A percentile compares a stretch with the other conserved stretches of the same genome.
phyloP scores from a whole-genome alignment of 1,140 invertebrate genomes.

The Papilio machaon region DNA sequence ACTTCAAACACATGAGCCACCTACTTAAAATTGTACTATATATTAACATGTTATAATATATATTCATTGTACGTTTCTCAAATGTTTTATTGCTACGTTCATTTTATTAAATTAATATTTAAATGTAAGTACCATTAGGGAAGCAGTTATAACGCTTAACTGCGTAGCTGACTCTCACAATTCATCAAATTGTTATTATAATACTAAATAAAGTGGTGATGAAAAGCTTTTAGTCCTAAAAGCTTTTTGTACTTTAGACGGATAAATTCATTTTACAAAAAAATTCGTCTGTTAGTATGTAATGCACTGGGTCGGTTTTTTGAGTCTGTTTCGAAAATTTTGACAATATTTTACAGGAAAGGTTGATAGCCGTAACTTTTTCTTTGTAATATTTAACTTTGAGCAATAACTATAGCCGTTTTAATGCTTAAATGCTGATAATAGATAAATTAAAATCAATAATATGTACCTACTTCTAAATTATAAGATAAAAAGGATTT shows the following conservation, averaged over 20 bases:
- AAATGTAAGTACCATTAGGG: conserved; percentile 10
- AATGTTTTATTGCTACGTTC: background rate
- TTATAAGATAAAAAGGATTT: too few species aligned
- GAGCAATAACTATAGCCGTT: too few species aligned
- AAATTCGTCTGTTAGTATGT: background rate
- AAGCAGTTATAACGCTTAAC: conserved; percentile 24
- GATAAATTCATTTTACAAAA: background rate
- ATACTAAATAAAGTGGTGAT: conserved; percentile 28
- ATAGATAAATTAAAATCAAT: too few species aligned
- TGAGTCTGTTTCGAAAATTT: background rate
- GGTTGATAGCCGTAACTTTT: background rate
- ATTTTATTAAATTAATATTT: conserved; percentile 21
- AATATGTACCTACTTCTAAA: too few species aligned
- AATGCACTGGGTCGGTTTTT: background rate
- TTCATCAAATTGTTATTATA: conserved; percentile 20
- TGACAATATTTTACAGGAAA: background rate
- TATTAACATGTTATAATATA: background rate
- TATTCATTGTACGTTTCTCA: background rate
- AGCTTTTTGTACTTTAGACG: conserved; percentile 25
- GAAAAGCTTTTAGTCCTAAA: conserved; percentile 21
- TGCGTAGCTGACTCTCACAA: conserved; percentile 27
- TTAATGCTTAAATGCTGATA: too few species aligned
- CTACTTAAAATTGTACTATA: background rate
- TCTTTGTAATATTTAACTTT: background rate
- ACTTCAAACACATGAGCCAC: background rate